Conservation (phyloP, 1,140 invertebrate species). For the Zaprionus tsacasi region DNA sequence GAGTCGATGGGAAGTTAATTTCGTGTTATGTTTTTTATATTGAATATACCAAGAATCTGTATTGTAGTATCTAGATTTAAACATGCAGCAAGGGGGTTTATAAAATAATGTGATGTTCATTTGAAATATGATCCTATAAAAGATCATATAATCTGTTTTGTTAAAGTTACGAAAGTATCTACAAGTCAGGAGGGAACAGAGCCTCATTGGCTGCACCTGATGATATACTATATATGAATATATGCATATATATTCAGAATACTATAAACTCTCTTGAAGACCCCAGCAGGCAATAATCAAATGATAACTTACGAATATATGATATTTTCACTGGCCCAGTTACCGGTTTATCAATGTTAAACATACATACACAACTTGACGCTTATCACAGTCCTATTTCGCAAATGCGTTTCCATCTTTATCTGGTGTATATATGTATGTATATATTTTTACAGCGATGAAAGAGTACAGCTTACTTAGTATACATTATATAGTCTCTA, state of each 20-base stretch:
- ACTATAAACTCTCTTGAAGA: neutral
- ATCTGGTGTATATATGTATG: neutral
- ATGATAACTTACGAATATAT: neutral
- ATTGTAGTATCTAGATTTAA: too few species aligned
- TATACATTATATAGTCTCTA: neutral
- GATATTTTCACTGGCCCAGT: neutral
- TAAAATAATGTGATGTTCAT: too few species aligned
- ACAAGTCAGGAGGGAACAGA: neutral
- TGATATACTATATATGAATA: too few species aligned
- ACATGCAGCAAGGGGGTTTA: too few species aligned
- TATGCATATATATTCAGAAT: neutral
- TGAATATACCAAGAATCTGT: too few species aligned
- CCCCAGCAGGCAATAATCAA: neutral
- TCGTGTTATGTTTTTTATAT: too few species aligned
- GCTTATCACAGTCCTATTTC: neutral
- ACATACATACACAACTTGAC: neutral
- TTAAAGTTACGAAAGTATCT: neutral
- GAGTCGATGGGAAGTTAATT: neutral
- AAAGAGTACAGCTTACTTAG: neutral
- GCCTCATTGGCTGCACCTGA: too few species aligned
- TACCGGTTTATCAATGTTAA: neutral
- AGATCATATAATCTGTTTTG: neutral
- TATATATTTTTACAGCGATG: neutral
- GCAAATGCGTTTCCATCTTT: neutral
- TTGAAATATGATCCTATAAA: too few species aligned